Base-by-base conservation (phyloP, 2,888 invertebrate species). In the Cryptophagus acutangulus region DNA sequence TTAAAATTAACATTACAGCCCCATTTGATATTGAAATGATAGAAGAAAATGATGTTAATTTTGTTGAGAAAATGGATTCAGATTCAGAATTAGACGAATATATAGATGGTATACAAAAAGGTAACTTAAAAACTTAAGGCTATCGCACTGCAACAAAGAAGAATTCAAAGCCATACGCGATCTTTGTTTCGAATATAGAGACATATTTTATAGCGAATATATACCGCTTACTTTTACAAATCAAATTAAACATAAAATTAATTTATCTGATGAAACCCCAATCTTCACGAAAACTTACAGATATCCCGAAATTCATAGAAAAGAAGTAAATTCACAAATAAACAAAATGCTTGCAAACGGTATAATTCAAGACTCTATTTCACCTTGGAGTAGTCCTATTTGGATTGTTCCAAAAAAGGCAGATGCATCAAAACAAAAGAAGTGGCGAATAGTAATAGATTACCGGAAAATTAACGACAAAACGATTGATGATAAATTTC, bases 251-350 rank as follows among this genome's bases (percentile, higher is more conserved):
- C 49, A 58, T 17, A 10, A 38, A 30, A 52, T 45, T 6, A 40
- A 36, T 14, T 31, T 40, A 17, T 33, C 14, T 8, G 37, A 40
- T 25, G 41, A 47, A 41, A 46, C 34, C 17, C 49, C 52, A 9
- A 33, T 51, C 2, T 34, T 47, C 16, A 36, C 51, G 2, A 56
- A 55, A 44, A 39, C 51, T 17, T 46, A 53, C 43, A 37, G 55
- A 30, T 55, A 56, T 15, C 57, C 61, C 4, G 35, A 51, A 10
- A 37, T 54, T 1, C 53, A 54, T 33, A 53, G 49, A 45, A 28
- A 42, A 15, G 52, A 55, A 39, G 52, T 59, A 6, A n/a, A 43
- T 9, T 41, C 12, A 20, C 49, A 50, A 43, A 37, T 51, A 0
- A 28, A 43, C 8, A 36, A 31, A 33, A 44, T 54, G 43, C 33